phyloP scores from a whole-genome alignment of 2,113 vertebrate species.

The Panurus biarmicus region DNA sequence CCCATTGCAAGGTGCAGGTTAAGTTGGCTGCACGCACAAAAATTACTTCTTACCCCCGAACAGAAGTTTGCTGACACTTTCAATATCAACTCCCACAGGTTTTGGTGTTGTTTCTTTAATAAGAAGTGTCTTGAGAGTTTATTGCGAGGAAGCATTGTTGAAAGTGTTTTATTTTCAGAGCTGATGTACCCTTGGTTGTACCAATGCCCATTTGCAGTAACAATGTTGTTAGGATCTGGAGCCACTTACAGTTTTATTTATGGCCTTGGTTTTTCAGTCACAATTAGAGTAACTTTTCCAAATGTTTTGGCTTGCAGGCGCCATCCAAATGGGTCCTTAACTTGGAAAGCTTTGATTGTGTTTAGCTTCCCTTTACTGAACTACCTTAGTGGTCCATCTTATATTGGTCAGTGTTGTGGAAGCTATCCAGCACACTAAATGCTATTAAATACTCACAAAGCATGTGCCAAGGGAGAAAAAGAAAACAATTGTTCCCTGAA shows the following conservation, averaged over 20 bases:
- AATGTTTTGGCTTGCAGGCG: constrained; percentile 37
- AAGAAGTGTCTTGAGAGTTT: not conserved
- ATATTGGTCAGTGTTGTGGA: not conserved
- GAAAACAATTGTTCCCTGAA: not conserved
- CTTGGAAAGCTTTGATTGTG: constrained; percentile 4
- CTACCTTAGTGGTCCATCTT: constrained; percentile 22
- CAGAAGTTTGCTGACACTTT: not conserved
- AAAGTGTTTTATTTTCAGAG: constrained; percentile 17
- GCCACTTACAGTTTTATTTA: constrained; percentile 54
- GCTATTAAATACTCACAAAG: not conserved
- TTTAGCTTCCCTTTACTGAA: not conserved
- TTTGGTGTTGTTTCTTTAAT: not conserved
- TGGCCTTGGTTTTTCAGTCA: constrained; percentile 49
- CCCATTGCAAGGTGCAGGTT: not conserved
- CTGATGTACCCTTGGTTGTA: not conserved
- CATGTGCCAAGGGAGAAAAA: not conserved
- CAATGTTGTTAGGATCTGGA: constrained; percentile 21
- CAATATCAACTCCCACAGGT: not conserved
- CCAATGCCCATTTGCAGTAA: not conserved
- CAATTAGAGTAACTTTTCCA: constrained; percentile 50
- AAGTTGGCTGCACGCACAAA: not conserved
- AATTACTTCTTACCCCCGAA: not conserved
- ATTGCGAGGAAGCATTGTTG: not conserved
- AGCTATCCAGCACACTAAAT: not conserved
- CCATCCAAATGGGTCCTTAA: constrained; percentile 19